These are phyloP conservation scores for Clostera curtula DNA, from an alignment of 2,888 invertebrate genomes.

Conservation along the genomic window DNA sequence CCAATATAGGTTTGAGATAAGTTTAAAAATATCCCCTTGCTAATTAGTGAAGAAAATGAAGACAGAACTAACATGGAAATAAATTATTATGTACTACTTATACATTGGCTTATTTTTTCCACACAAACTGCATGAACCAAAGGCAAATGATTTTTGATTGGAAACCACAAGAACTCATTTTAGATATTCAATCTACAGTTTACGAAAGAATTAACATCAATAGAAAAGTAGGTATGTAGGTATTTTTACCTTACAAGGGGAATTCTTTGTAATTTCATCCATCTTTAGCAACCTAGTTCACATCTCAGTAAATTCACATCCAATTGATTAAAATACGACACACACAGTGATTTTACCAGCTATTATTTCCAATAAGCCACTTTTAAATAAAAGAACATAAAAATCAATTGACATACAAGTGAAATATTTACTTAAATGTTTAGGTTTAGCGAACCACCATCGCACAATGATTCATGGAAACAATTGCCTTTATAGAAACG, in stretches of 20 bases:
- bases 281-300: slow-evolving; percentile 60
- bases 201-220: slow-evolving; percentile 32
- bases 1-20: slow-evolving; percentile 3
- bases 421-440: slow-evolving; percentile 56
- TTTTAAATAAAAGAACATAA: slow-evolving; percentile 62
- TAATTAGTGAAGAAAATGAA: slow-evolving; percentile 6
- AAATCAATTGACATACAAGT: slow-evolving; percentile 64
- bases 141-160: no score
- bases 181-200: slow-evolving; percentile 27
- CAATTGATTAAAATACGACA: slow-evolving; percentile 53
- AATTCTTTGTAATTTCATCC: slow-evolving; percentile 66
- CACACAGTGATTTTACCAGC: slow-evolving; percentile 59
- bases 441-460: slow-evolving; percentile 33
- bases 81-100: slow-evolving; percentile 10
- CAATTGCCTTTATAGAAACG: slow-evolving; percentile 11
- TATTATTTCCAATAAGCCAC: slow-evolving; percentile 68
- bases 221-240: slow-evolving; percentile 43
- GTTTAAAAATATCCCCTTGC: slow-evolving; percentile 24
- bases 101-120: no score
- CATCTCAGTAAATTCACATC: slow-evolving; percentile 56
- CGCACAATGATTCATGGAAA: slow-evolving; percentile 21
- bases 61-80: slow-evolving; percentile 4
- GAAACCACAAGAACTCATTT: slow-evolving; percentile 20
- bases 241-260: slow-evolving; percentile 71
- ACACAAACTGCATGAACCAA: no score